These are phyloP conservation scores for Gopherus evgoodei DNA, from an alignment of 2,113 vertebrate species.

Conservation along the genomic window DNA sequence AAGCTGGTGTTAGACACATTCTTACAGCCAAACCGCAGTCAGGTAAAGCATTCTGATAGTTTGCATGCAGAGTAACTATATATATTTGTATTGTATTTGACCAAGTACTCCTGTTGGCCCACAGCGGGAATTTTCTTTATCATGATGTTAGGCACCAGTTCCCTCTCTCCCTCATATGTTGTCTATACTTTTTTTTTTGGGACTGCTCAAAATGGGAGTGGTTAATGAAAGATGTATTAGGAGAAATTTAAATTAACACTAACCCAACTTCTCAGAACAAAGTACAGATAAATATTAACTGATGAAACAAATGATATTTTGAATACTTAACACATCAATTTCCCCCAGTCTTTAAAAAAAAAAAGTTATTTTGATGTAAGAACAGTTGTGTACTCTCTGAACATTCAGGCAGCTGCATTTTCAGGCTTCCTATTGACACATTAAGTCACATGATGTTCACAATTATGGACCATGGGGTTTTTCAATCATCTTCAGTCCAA, in stretches of 20 bases:
- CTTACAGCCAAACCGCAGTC: neutral
- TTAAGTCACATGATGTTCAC: neutral
- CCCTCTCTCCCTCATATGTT: neutral
- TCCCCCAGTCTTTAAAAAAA: neutral
- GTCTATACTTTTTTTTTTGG: neutral
- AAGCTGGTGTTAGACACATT: neutral
- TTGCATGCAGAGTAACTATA: neutral
- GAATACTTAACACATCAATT: neutral
- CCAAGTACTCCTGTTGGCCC: neutral
- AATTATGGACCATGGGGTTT: constrained; percentile 82
- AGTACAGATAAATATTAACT: neutral
- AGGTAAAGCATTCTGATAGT: neutral
- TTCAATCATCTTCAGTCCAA: constrained; percentile 84
- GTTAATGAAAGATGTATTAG: neutral
- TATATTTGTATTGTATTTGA: neutral
- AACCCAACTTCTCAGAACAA: neutral
- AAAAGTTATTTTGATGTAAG: neutral
- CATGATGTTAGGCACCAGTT: neutral
- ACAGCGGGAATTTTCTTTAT: constrained; percentile 19
- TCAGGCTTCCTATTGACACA: neutral
- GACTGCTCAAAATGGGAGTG: neutral
- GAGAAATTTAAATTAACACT: neutral
- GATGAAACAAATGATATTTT: neutral
- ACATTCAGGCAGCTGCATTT: neutral
- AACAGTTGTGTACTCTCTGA: neutral